Conservation (phyloP, 35 echinoderm and acorn worm genomes). For the Anneissia japonica region DNA sequence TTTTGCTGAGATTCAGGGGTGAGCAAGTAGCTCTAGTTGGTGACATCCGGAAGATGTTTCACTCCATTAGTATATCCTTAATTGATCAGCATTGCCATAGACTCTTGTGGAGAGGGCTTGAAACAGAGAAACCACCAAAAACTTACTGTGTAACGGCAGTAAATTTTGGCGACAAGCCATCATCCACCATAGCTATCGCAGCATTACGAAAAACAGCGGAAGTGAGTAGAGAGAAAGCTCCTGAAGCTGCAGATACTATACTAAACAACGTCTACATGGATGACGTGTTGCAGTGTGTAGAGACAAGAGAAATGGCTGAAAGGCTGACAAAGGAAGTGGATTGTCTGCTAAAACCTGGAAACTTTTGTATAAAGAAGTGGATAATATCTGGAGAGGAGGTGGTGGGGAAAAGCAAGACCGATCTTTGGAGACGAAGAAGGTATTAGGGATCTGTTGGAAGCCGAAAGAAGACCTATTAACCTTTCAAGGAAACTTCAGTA, state of each 20-base stretch:
- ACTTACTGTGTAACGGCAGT: slow-evolving; percentile 19
- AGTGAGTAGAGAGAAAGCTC: neutral
- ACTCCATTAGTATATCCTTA: neutral
- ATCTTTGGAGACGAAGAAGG: neutral
- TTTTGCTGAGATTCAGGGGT: slow-evolving; percentile 55
- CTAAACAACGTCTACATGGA: slow-evolving; percentile 19
- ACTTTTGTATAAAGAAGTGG: neutral
- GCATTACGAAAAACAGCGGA: slow-evolving; percentile 34
- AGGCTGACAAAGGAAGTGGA: too few species aligned
- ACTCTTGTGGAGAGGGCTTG: slow-evolving; percentile 21
- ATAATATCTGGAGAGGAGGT: neutral
- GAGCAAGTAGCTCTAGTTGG: slow-evolving; percentile 50
- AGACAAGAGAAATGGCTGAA: neutral
- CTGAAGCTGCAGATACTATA: slow-evolving; percentile 16
- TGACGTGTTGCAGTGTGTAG: neutral
- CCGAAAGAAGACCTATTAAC: neutral
- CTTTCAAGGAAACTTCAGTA: neutral
- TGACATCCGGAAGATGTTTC: slow-evolving; percentile 65
- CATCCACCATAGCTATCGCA: slow-evolving; percentile 12
- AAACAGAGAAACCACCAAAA: neutral
- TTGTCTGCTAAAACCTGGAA: neutral
- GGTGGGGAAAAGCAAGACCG: neutral
- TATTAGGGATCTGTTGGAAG: neutral
- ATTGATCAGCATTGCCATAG: slow-evolving; percentile 26
- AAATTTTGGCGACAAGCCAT: slow-evolving; percentile 34